A percentile compares a stretch with the other conserved stretches of the same genome.
Conservation (phyloP, 2,113 vertebrate species). For the Rutilus rutilus region DNA sequence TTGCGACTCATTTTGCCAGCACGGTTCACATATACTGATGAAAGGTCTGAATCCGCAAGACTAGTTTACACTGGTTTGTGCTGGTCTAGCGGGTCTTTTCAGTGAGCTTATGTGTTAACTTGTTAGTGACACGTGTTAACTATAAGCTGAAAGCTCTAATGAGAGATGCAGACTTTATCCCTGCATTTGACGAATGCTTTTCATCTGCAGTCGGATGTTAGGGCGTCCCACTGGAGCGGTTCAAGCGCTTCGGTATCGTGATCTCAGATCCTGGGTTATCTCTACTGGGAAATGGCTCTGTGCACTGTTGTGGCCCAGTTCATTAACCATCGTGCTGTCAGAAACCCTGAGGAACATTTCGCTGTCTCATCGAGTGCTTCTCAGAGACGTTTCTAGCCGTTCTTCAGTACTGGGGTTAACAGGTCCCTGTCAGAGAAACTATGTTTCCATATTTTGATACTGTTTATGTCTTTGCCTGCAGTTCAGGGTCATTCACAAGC, state of each 20-base stretch:
- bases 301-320: neutral
- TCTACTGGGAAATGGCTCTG: neutral
- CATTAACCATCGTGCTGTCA: slow-evolving; percentile 2
- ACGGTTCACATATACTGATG: neutral
- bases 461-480: too few species aligned
- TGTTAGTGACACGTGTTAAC: neutral
- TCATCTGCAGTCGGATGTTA: neutral
- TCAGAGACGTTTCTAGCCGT: neutral
- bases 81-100: neutral
- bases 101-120: neutral
- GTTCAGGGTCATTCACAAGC: too few species aligned
- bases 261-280: slow-evolving; percentile 30
- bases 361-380: neutral
- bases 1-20: too few species aligned
- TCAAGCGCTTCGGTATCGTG: neutral
- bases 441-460: too few species aligned
- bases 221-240: neutral
- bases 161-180: neutral
- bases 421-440: too few species aligned
- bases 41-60: neutral
- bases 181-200: neutral
- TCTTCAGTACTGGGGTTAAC: neutral
- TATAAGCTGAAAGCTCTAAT: neutral
- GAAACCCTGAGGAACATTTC: neutral
- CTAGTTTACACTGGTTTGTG: neutral